Evolutionary conservation across 2,113 vertebrate species (phyloP), one percentile per base, ranked within the genome.

Genomic region (Callaeas wilsoni): DNA sequence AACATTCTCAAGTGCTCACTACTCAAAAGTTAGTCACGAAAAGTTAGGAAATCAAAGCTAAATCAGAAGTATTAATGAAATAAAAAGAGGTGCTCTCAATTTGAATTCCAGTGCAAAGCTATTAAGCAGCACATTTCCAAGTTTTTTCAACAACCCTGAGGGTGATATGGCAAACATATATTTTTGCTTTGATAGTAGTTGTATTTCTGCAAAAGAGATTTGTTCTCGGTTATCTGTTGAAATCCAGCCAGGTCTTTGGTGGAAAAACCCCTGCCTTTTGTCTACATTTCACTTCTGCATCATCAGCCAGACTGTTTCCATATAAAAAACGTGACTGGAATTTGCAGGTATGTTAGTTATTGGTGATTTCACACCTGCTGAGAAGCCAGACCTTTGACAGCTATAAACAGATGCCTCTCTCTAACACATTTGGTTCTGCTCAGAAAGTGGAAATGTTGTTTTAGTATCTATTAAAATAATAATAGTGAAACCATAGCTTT

Each of bases 391-490:
- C 47, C 47, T 87, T 42, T 81, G 74, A 71, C 60, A 87, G 67
- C 88, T 71, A 78, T 74, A 82, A 95, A 89, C 89, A 96, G 84
- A 84, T 87, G 84, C 26, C 44, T 75, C 52, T 75, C 52, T 84
- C 30, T 33, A 93, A 82, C 53, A 63, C n/a, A n/a, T 89, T 93
- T 78, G 41, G 60, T 63, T 84, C 52, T 81, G 57, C 80, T 95
- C 47, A 56, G 68, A 78, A 52, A 84, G 26, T 83, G 64, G 46
- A 59, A 71, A 86, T 63, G 50, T 63, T 84, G n/a, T 76, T 89
- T 74, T 63, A 73, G 74, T 17, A 16, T 67, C 59, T 49, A 32
- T 82, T 88, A 74, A 63, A 85, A 74, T 52, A 79, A 69, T 21
- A 57, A n/a, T 19, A 56, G 70, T 67, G 46, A 32, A 78, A 27